Conservation (phyloP, 2,888 invertebrate species). For the Dicycla oo region DNA sequence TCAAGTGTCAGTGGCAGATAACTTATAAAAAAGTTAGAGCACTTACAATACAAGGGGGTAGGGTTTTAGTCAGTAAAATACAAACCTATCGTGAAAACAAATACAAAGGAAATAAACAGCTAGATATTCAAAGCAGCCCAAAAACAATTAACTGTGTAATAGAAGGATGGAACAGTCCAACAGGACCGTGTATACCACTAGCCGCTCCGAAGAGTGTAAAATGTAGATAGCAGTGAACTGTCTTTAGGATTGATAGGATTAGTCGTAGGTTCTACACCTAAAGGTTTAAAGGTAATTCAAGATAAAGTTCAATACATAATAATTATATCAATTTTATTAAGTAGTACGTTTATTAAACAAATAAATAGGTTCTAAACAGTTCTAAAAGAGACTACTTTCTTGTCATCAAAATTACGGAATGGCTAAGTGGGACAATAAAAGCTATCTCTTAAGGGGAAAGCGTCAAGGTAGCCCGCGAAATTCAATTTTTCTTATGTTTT, state of each 20-base stretch:
- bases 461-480: too few relatives aligned
- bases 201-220: not conserved
- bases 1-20: conserved; percentile 2
- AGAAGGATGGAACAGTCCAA: not conserved
- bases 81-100: not conserved
- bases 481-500: too few relatives aligned
- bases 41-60: too few relatives aligned
- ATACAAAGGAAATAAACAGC: not conserved
- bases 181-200: not conserved
- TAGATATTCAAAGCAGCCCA: too few relatives aligned
- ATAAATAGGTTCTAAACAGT: not conserved
- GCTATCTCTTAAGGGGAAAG: too few relatives aligned
- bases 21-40: not conserved
- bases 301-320: not conserved
- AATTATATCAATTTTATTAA: not conserved
- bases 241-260: too few relatives aligned
- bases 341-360: not conserved
- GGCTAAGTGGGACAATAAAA: not conserved
- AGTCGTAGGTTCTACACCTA: too few relatives aligned
- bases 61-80: not conserved
- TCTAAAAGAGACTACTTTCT: not conserved
- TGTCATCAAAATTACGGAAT: not conserved
- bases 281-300: not conserved
- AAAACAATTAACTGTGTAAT: not conserved
- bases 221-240: too few relatives aligned